Conservation (phyloP, 2,888 invertebrate genomes). For the Athalia cordata region DNA sequence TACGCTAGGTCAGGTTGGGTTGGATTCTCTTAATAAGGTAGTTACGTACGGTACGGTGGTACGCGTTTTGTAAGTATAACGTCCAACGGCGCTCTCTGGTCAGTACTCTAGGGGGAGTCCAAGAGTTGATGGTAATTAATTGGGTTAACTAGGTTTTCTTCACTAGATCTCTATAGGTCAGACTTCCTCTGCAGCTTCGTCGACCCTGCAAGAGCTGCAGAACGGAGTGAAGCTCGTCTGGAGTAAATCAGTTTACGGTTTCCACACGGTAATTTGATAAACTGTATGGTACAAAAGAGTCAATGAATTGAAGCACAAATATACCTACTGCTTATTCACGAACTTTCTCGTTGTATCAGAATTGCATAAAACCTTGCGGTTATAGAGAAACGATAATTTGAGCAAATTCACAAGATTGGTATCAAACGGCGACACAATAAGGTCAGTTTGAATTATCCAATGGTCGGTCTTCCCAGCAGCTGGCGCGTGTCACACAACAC, state of each 20-base stretch:
- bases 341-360: no score
- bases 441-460: no score
- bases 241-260: no score
- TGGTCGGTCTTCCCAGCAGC: no score
- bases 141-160: conserved; percentile 58
- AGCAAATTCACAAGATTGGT: no score
- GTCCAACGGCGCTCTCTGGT: neutral
- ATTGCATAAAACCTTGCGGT: no score
- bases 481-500: neutral
- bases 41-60: neutral
- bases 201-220: neutral
- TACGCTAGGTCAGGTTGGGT: neutral
- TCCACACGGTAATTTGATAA: no score
- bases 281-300: no score
- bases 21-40: neutral
- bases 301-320: no score
- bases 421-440: no score
- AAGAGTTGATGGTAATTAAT: conserved; percentile 65
- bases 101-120: conserved; percentile 44
- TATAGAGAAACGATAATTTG: no score
- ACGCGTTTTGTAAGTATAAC: neutral
- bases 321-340: no score
- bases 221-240: neutral
- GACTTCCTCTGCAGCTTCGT: neutral
- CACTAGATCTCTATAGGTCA: neutral